phyloP scores from a whole-genome alignment of 2,113 vertebrate genomes.

The Mirza zaza region DNA sequence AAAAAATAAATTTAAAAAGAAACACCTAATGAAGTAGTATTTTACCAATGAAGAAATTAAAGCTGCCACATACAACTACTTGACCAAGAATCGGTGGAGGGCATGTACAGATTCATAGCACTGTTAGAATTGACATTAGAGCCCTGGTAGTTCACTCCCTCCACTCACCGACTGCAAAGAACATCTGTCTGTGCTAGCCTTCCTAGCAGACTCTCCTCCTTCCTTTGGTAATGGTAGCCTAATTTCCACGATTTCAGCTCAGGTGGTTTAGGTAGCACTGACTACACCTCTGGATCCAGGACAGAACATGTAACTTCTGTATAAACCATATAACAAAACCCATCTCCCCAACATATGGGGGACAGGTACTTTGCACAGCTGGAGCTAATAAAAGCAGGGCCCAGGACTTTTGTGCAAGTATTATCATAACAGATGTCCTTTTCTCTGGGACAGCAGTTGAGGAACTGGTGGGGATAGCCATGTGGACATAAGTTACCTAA shows the following conservation, averaged over 20 bases:
- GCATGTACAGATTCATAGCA: neutral
- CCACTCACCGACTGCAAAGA: neutral
- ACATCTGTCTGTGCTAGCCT: too few relatives aligned
- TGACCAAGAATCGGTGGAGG: neutral
- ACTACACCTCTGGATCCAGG: neutral
- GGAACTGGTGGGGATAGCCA: neutral
- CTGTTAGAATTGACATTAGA: neutral
- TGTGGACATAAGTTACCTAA: neutral
- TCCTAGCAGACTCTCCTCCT: neutral
- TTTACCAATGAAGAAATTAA: slow-evolving; percentile 5
- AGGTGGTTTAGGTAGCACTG: neutral
- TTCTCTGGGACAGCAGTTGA: neutral
- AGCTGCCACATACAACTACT: neutral
- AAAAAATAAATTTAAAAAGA: neutral
- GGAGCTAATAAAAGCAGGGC: neutral
- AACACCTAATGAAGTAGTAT: neutral
- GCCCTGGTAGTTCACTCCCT: neutral
- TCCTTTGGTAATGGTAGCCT: neutral
- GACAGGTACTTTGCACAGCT: neutral
- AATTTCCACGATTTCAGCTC: neutral
- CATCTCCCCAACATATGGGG: neutral
- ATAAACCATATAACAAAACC: neutral
- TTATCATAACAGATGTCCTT: neutral
- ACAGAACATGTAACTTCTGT: neutral
- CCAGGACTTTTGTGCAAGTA: neutral